A percentile compares a stretch with the other conserved stretches of the same genome.
Evolutionary conservation across 2,113 vertebrate species (phyloP).

Genomic region (Gopherus flavomarginatus): DNA sequence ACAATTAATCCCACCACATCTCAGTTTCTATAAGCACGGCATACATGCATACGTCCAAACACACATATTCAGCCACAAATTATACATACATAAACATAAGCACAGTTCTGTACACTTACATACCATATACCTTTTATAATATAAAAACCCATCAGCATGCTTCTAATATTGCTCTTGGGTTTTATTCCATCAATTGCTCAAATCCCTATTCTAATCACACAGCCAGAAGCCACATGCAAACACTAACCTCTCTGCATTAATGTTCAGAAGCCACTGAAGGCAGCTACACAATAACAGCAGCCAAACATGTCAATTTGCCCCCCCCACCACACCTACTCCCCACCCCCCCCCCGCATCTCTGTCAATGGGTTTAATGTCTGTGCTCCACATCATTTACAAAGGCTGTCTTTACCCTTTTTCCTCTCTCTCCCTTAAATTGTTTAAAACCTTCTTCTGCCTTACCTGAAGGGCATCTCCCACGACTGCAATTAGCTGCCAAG

Average conservation of each 20-base stretch:
- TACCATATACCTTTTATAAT: neutral
- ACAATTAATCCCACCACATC: neutral
- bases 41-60: rapidly evolving
- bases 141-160: neutral
- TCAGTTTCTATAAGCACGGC: neutral
- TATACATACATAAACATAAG: rapidly evolving
- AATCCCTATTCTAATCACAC: constrained; percentile 31
- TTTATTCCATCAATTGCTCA: neutral
- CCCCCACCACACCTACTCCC: too few relatives aligned
- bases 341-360: constrained; percentile 27
- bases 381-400: neutral
- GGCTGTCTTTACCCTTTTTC: neutral
- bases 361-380: constrained; percentile 38
- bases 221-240: constrained; percentile 47
- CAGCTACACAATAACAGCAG: constrained; percentile 51
- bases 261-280: constrained; percentile 47
- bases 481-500: constrained; percentile 83
- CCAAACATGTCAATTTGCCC: constrained; percentile 56
- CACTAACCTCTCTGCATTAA: constrained; percentile 53
- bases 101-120: neutral
- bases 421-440: constrained; percentile 31
- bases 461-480: constrained; percentile 88
- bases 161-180: neutral
- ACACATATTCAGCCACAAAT: neutral
- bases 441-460: constrained; percentile 58